Conservation (phyloP, 2,888 invertebrate species). For the Litoditis marina region DNA sequence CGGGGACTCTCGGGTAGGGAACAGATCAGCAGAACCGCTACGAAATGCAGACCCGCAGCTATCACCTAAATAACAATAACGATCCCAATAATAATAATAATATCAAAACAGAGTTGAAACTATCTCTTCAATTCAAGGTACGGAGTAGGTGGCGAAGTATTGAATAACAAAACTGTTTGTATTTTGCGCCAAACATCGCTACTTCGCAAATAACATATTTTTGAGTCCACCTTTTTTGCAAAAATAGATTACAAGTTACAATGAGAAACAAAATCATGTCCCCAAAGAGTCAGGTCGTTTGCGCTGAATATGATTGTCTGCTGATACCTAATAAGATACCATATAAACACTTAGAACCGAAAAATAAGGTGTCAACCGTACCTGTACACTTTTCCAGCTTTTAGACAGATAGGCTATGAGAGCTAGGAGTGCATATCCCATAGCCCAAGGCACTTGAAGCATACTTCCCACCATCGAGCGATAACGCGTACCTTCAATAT, state of each 20-base stretch:
- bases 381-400: conserved; percentile 60
- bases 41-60: conserved; percentile 58
- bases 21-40: conserved; percentile 57
- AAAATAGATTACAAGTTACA: no score
- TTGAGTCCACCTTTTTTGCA: no score
- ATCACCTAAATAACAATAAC: conserved; percentile 44
- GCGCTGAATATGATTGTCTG: no score
- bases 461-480: conserved; percentile 61
- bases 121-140: no score
- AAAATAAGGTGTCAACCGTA: conserved; percentile 4
- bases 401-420: conserved; percentile 59
- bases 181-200: no score
- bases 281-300: no score
- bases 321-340: no score
- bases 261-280: no score
- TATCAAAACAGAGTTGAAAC: no score
- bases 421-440: conserved; percentile 61
- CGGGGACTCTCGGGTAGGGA: conserved; percentile 60
- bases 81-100: background rate
- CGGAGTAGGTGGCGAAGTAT: no score
- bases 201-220: no score
- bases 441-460: conserved; percentile 61
- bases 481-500: conserved; percentile 46
- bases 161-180: no score
- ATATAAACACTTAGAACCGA: background rate